phyloP scores from a whole-genome alignment of 2,113 vertebrate genomes.

The Cervus canadensis region DNA sequence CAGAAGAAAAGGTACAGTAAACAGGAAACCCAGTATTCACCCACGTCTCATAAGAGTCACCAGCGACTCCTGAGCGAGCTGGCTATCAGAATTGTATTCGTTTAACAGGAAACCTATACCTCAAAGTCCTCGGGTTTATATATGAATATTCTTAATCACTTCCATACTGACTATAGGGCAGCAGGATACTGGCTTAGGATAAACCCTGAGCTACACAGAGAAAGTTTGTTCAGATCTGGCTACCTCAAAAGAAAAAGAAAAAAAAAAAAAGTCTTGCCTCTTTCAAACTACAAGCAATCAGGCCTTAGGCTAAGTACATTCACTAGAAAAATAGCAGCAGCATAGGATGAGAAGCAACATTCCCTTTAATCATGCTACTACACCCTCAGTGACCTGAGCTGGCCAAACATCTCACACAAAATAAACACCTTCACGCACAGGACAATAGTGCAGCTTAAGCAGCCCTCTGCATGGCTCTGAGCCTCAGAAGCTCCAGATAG shows the following conservation, averaged over 20 bases:
- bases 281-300: conserved; percentile 43
- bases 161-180: neutral
- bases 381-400: neutral
- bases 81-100: neutral
- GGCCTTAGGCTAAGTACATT: neutral
- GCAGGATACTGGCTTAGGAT: neutral
- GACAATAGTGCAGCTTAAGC: neutral
- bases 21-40: neutral
- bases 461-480: neutral
- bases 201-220: neutral
- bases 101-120: neutral
- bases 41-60: neutral
- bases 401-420: neutral
- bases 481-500: neutral
- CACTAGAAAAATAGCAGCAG: neutral
- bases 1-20: neutral
- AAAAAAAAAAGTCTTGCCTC: neutral
- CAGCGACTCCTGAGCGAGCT: neutral
- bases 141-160: neutral
- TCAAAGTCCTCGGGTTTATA: neutral
- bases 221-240: conserved; percentile 8
- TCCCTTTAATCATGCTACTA: neutral
- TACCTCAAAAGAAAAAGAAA: neutral
- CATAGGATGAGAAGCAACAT: neutral
- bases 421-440: neutral